Evolutionary conservation across 2,113 vertebrate species (phyloP), one percentile per base, ranked within the genome.

Genomic region (Daphoenositta chrysoptera): DNA sequence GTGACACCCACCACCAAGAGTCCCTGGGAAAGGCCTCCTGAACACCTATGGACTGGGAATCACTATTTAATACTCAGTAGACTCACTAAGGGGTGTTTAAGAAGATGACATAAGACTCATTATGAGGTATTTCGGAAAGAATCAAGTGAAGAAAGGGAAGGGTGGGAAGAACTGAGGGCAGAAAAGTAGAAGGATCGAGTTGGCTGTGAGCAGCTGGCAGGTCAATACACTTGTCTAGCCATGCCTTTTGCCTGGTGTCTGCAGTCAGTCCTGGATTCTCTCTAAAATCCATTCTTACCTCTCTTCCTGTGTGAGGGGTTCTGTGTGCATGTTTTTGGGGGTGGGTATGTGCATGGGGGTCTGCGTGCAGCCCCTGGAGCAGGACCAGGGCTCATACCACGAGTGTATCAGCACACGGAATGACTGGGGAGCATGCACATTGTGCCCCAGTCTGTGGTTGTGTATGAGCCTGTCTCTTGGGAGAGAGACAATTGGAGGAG

Each of bases 361-460:
- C 10, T 39, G 14, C 35, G 7, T 63, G 28, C 18, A 76, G 53
- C 13, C 26, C 2, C 42, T 53, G 21, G 24, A 57, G 47, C 27
- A 51, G 39, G 15, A 48, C 3, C 17, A 64, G 33, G 19, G 28
- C 14, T 79, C 16, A 22, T 4, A 48, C 7, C 1, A 7, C 13
- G 18, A 1, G 2, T 11, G 8, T 14, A 57, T 15, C 31, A 68
- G 42, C 31, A 28, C 23, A 11, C 0, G 1, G 18, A 53, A 18
- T 8, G 4, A 23, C 28, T 42, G 33, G 8, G 9, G 4, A n/a
- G 2, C 2, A 0, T 4, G 7, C 3, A 20, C 18, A 6, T 8
- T 20, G 15, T 16, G 18, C 33, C 33, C 13, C 33, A 79, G 30
- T 10, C 61, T 27, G 3, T 45, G 28, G 8, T 2, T 48, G 3